Base-by-base conservation (phyloP, 2,888 invertebrate genomes). In the Philereme vetulata region DNA sequence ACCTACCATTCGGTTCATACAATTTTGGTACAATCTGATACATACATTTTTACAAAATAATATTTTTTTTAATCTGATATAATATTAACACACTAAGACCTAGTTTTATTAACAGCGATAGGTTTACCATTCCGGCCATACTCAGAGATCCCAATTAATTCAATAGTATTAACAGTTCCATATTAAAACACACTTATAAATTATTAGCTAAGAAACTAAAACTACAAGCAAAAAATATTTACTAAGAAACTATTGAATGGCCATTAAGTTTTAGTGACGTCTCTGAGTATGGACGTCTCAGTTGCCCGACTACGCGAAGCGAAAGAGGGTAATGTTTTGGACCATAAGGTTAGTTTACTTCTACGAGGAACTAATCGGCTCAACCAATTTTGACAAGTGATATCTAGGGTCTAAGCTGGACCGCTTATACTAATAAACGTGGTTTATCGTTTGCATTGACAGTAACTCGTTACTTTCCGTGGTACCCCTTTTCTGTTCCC, bases 11-110 rank as follows among this genome's bases (percentile, higher is more conserved):
- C 21, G 1, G 21, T 21, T 21, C 21, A 21, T 21, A 21, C 21
- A 21, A 56, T 48, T 51, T 56, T 56, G 56, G 51, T 56, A 46
- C 36, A 44, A 45, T 11, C 21, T 36, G 7, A 32, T 50, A 50
- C 36, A 44, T 50, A 50, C 36, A 48, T 35, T 35, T 43, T 50
- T 56, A 55, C 48, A 48, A 43, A 35, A n/a, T 38, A 38, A 38
- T 38, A 8, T 38, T 8, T 38, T 38, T 38, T 44, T 35, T 43
- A 35, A 44, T 45, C 32, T 46, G 46, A 7, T 11, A 45, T 40
- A 10, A 6, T 32, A 21, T 21, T 21, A 44, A 21, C n/a, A 45
- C 11, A 43, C 45, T 46, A 38, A 38, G 1, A 53, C n/a, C 53
- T 6, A 47, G 33, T 54, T 33, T 40, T 47, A 51, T 43, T 54